Conservation (phyloP, 2,888 invertebrate genomes). For the Oasisia sp. region DNA sequence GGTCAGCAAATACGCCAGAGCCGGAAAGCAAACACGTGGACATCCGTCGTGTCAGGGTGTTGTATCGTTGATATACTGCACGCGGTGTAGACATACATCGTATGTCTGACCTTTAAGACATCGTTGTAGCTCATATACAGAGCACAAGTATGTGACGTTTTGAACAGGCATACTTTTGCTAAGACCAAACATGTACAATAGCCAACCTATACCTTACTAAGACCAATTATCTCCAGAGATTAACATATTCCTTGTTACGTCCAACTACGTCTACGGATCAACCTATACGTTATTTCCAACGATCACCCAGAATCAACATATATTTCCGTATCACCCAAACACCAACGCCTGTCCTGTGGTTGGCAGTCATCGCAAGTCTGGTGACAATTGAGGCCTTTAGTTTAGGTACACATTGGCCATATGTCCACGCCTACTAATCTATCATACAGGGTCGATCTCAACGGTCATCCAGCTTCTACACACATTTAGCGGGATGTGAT, state of each 20-base stretch:
- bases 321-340: too few species aligned
- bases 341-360: too few species aligned
- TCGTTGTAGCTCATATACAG: neutral
- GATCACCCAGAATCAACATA: too few species aligned
- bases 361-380: too few species aligned
- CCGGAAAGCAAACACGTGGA: neutral
- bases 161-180: neutral
- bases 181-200: neutral
- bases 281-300: too few species aligned
- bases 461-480: too few species aligned
- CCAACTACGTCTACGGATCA: too few species aligned
- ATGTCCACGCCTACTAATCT: too few species aligned
- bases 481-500: too few species aligned
- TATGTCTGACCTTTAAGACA: neutral
- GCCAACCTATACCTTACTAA: neutral
- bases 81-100: neutral
- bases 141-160: neutral
- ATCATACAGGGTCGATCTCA: too few species aligned
- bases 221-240: neutral
- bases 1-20: neutral
- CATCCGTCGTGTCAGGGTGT: neutral
- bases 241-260: neutral
- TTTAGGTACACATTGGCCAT: too few species aligned
- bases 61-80: neutral
- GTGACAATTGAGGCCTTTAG: too few species aligned